Evolutionary conservation across 2,888 invertebrate genomes (phyloP).

Genomic region (Pristionchus entomophagus): DNA sequence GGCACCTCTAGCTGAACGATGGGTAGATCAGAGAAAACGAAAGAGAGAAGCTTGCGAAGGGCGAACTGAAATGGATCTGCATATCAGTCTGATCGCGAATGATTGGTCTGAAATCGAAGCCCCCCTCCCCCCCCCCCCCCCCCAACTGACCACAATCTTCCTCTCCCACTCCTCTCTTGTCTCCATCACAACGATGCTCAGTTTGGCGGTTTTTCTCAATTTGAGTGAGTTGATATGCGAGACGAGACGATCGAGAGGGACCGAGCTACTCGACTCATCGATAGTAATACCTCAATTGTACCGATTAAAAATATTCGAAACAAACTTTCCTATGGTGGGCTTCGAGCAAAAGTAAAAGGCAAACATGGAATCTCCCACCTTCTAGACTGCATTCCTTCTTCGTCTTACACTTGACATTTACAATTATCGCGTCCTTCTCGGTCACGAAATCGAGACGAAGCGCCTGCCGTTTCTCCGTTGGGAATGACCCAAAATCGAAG

Average conservation of each 20-base stretch:
- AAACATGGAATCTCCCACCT: too few species aligned
- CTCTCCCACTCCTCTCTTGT: slow-evolving; percentile 4
- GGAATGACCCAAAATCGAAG: slow-evolving; percentile 19
- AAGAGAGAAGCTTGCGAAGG: slow-evolving; percentile 21
- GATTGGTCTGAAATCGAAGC: too few species aligned
- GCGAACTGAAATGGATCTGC: slow-evolving; percentile 26
- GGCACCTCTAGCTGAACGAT: background rate
- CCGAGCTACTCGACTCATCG: background rate
- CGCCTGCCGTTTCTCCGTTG: background rate
- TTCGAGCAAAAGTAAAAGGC: too few species aligned
- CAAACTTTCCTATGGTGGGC: too few species aligned
- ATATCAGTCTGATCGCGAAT: too few species aligned
- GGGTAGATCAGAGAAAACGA: background rate
- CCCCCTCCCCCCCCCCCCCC: too few species aligned
- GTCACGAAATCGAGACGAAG: background rate
- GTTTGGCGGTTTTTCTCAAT: background rate
- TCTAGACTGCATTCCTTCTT: background rate
- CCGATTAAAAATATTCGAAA: too few species aligned
- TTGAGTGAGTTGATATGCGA: background rate
- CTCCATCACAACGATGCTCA: slow-evolving; percentile 17
- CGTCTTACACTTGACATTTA: slow-evolving; percentile 16
- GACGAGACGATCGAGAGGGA: background rate
- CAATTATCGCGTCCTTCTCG: background rate
- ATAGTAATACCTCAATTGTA: background rate
- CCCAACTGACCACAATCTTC: slow-evolving; percentile 11